Conservation (phyloP, 2,113 vertebrate species). For the Paramisgurnus dabryanus region DNA sequence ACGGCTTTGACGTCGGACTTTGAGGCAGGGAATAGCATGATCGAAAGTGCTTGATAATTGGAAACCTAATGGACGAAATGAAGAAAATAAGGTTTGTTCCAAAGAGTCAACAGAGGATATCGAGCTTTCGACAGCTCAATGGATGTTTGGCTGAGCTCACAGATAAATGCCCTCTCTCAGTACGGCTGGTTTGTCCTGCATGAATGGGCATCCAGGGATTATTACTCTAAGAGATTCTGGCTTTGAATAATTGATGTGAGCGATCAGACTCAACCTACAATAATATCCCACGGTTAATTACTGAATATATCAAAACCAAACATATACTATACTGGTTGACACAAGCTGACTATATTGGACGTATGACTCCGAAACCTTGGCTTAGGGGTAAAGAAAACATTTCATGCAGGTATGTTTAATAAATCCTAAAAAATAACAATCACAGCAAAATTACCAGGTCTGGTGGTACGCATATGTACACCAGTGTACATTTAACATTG, state of each 20-base stretch:
- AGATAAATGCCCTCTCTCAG: conserved; percentile 7
- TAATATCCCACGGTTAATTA: not conserved
- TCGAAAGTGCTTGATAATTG: conserved; percentile 52
- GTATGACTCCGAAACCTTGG: too few species aligned
- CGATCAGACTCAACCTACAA: not conserved
- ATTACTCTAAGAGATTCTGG: conserved; percentile 25
- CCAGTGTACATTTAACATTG: too few species aligned
- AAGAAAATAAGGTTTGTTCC: conserved; percentile 52
- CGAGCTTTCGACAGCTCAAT: conserved; percentile 3
- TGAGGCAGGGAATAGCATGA: conserved; percentile 60
- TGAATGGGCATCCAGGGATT: conserved; percentile 26
- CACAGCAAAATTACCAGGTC: too few species aligned
- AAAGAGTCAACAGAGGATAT: conserved; percentile 5
- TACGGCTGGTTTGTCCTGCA: conserved; percentile 1
- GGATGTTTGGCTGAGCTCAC: not conserved
- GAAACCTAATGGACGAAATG: conserved; percentile 63
- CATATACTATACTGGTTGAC: too few species aligned
- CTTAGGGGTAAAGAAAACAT: too few species aligned
- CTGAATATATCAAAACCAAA: not conserved
- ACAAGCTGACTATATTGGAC: too few species aligned
- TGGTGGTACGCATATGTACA: too few species aligned
- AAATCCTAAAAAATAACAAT: too few species aligned
- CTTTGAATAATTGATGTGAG: conserved; percentile 28
- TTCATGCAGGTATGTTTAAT: too few species aligned
- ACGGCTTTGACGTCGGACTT: conserved; percentile 92